phyloP scores from a whole-genome alignment of 2,888 invertebrate genomes.

The Drosophila meridionalis region DNA sequence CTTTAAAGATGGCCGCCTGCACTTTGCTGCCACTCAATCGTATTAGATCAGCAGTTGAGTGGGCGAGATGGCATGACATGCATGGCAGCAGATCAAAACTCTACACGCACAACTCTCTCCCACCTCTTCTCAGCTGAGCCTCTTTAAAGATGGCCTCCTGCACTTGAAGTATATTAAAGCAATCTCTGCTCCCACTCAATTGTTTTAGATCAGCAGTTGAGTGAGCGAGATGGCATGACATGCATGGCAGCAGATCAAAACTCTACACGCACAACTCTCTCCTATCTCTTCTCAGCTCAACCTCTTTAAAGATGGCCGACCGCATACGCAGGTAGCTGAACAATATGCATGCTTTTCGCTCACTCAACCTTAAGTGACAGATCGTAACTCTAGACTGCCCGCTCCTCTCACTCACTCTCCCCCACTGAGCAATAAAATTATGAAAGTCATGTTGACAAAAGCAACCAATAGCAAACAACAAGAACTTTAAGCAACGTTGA shows the following conservation, averaged over 20 bases:
- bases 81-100: not conserved
- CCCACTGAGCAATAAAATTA: conserved; percentile 13
- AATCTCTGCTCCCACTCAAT: not conserved
- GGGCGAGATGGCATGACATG: not conserved
- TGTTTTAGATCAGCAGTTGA: not conserved
- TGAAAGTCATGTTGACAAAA: not conserved
- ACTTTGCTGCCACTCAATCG: not conserved
- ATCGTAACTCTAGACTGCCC: not conserved
- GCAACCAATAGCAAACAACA: conserved; percentile 3
- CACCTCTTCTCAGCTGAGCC: not conserved
- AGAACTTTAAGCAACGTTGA: conserved; percentile 27
- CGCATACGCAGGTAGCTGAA: not conserved
- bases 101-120: not conserved
- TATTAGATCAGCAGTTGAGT: not conserved
- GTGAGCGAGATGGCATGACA: not conserved
- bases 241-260: not conserved
- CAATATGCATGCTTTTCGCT: not conserved
- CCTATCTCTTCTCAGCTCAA: not conserved
- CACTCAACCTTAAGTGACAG: not conserved
- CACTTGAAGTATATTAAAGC: not conserved
- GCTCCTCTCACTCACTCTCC: not conserved
- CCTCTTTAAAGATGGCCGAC: not conserved
- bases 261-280: not conserved
- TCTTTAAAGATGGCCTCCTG: not conserved
- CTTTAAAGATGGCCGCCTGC: not conserved